These are phyloP conservation scores for Babyrousa celebensis DNA, from an alignment of 2,797 vertebrate genomes.

Conservation along the genomic window DNA sequence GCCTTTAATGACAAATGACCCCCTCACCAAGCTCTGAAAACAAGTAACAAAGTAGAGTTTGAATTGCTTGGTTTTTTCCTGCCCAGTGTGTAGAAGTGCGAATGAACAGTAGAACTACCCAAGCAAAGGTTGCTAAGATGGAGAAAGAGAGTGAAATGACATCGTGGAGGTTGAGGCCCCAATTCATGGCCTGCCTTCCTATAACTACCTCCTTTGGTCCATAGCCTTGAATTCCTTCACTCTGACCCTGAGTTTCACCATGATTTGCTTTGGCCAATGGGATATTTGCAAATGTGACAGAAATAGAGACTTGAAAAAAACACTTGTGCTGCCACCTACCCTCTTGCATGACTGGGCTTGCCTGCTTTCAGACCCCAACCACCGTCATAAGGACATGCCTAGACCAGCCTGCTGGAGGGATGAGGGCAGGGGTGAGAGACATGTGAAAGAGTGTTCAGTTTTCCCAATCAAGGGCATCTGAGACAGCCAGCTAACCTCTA, in stretches of 20 bases:
- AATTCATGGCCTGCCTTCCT: background rate
- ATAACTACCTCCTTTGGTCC: background rate
- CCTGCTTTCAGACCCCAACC: background rate
- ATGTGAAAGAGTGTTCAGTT: background rate
- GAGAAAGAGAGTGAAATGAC: background rate
- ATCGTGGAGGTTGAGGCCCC: background rate
- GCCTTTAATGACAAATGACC: background rate
- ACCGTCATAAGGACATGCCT: background rate
- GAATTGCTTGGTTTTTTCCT: background rate
- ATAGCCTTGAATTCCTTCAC: background rate
- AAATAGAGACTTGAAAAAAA: background rate
- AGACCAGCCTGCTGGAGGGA: background rate
- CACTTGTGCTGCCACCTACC: background rate
- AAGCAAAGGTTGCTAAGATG: background rate
- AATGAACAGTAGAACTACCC: background rate
- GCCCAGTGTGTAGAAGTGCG: background rate
- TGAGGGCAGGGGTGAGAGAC: background rate
- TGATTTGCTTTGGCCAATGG: background rate
- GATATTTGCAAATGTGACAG: conserved; percentile 40
- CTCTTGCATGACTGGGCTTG: background rate
- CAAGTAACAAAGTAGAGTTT: background rate
- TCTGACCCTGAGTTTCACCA: background rate
- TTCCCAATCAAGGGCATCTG: background rate
- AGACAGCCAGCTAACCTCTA: background rate
- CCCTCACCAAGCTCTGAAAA: conserved; percentile 7